These are phyloP conservation scores for Sebastes matsubarae DNA, from an alignment of 2,797 vertebrate genomes.

Conservation along the genomic window DNA sequence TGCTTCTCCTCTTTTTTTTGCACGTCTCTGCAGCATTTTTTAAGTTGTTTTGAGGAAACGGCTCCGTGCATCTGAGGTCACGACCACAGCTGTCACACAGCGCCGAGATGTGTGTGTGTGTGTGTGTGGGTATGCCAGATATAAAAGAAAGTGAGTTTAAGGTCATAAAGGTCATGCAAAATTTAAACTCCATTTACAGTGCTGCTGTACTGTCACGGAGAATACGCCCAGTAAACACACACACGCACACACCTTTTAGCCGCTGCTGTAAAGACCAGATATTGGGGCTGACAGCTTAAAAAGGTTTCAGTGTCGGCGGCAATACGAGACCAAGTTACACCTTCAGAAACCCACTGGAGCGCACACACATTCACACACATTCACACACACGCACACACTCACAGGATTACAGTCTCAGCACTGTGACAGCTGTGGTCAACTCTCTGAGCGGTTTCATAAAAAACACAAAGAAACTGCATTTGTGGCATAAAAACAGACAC, in stretches of 20 bases:
- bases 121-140: not conserved
- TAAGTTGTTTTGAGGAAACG: no score
- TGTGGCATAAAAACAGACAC: not conserved
- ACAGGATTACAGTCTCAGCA: constrained; percentile 10
- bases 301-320: constrained; percentile 58
- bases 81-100: no score
- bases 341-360: constrained; percentile 45
- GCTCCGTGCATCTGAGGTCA: no score
- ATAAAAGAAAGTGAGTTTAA: constrained; percentile 28
- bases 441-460: constrained; percentile 30
- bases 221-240: constrained; percentile 28
- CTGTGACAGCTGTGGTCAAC: constrained; percentile 63
- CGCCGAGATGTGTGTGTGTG: not conserved
- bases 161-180: constrained; percentile 54
- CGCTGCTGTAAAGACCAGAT: constrained; percentile 45
- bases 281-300: constrained; percentile 69
- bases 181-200: constrained; percentile 60
- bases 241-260: constrained; percentile 17
- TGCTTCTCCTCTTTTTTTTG: no score
- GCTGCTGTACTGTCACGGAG: constrained; percentile 42
- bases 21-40: not conserved
- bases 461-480: not conserved
- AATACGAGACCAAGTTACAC: constrained; percentile 39
- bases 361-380: not conserved
- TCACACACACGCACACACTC: not conserved